A percentile compares a stretch with the other conserved stretches of the same genome.
These are phyloP conservation scores for Poecilia picta DNA, from an alignment of 2,797 vertebrate genomes.

Conservation along the genomic window DNA sequence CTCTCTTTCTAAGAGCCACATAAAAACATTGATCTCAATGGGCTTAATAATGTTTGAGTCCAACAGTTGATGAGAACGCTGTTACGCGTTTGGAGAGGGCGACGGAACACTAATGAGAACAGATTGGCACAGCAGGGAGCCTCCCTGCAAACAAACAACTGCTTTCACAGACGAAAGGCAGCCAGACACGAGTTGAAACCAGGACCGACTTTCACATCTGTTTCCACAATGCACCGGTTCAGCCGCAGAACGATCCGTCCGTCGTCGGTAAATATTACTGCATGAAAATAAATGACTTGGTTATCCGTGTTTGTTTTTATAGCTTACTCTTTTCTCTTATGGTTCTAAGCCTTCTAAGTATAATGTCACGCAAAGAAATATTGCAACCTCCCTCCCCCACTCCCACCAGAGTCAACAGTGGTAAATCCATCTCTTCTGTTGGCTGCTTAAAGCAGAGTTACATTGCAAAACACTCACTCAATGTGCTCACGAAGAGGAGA, in stretches of 20 bases:
- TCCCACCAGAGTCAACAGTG: not conserved
- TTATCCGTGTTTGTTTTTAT: not conserved
- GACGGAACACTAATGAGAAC: constrained; percentile 65
- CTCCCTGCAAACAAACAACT: constrained; percentile 35
- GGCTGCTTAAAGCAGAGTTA: not conserved
- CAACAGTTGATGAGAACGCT: constrained; percentile 46
- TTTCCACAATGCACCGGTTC: constrained; percentile 31
- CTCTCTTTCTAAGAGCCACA: not conserved
- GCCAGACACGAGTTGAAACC: constrained; percentile 50
- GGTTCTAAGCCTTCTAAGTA: not conserved
- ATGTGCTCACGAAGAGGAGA: too few species aligned
- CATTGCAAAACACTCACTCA: not conserved
- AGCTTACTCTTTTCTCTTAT: not conserved
- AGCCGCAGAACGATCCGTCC: constrained; percentile 16
- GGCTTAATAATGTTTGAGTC: constrained; percentile 17
- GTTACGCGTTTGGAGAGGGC: constrained; percentile 53
- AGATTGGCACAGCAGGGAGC: constrained; percentile 63
- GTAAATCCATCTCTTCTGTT: not conserved
- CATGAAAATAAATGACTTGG: not conserved
- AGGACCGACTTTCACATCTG: constrained; percentile 64
- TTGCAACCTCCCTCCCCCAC: not conserved
- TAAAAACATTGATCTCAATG: not conserved
- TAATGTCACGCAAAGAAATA: not conserved
- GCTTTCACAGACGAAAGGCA: constrained; percentile 50
- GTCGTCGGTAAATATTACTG: not conserved